A percentile compares a stretch with the other conserved stretches of the same genome.
Conservation (phyloP, 2,113 vertebrate species). For the Macaca mulatta region DNA sequence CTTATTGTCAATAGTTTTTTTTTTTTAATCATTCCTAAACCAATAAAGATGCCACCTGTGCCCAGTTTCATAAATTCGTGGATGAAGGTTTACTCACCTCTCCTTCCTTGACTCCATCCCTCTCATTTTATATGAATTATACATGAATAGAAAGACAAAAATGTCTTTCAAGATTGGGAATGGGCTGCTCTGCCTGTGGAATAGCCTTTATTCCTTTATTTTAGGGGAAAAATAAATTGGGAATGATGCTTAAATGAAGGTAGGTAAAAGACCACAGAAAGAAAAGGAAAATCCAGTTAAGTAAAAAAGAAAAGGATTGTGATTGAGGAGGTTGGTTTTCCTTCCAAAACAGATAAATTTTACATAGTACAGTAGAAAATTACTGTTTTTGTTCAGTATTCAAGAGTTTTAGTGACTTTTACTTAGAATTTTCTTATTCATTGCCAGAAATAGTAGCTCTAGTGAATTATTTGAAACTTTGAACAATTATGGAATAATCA, state of each 20-base stretch:
- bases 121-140: background rate
- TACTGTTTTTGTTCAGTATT: background rate
- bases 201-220: no score
- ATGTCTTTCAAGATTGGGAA: background rate
- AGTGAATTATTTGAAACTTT: constrained; percentile 23
- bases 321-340: background rate
- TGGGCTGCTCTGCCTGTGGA: background rate
- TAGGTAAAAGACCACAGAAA: background rate
- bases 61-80: background rate
- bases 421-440: background rate
- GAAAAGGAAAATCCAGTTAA: background rate
- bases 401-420: background rate
- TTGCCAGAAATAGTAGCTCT: background rate
- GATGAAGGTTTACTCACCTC: background rate
- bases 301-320: background rate
- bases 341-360: constrained; percentile 18
- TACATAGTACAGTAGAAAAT: constrained; percentile 10
- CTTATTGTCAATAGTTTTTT: background rate
- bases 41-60: background rate
- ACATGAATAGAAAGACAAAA: constrained; percentile 9
- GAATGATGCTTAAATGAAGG: background rate
- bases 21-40: background rate
- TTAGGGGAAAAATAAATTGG: background rate
- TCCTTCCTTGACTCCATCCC: background rate
- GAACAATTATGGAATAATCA: background rate